A percentile compares a stretch with the other conserved stretches of the same genome.
phyloP scores from a whole-genome alignment of 2,113 vertebrate genomes.

The Ascaphus truei region DNA sequence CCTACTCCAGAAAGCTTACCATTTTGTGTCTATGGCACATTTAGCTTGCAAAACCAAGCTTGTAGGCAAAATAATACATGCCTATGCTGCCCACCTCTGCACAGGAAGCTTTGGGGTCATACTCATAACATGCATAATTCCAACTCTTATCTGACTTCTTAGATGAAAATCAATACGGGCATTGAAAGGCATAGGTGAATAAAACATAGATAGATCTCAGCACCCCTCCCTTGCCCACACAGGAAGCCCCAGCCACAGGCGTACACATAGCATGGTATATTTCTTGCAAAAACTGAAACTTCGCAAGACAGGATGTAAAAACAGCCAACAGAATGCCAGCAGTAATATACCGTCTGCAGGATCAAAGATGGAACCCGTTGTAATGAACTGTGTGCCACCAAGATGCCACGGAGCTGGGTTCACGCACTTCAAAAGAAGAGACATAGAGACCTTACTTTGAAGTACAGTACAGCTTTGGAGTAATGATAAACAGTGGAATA shows the following conservation, averaged over 20 bases:
- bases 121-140: neutral
- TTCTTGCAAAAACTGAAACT: neutral
- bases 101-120: constrained; percentile 33
- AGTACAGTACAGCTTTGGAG: too few species aligned
- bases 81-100: constrained; percentile 10
- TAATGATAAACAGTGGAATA: too few species aligned
- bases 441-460: too few species aligned
- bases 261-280: neutral
- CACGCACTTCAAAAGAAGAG: too few species aligned
- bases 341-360: neutral
- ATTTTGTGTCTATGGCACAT: too few species aligned
- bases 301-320: neutral
- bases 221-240: constrained; percentile 18
- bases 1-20: too few species aligned
- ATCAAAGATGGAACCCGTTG: neutral
- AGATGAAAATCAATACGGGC: neutral
- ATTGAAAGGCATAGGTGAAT: neutral
- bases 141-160: neutral
- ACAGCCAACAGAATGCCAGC: neutral
- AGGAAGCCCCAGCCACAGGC: constrained; percentile 16
- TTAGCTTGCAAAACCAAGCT: neutral
- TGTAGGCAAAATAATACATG: neutral
- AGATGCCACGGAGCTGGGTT: too few species aligned
- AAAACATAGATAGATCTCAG: constrained; percentile 4
- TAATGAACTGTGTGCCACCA: too few species aligned